phyloP scores from a whole-genome alignment of 2,888 invertebrate species.

The Pediacus dermestoides region DNA sequence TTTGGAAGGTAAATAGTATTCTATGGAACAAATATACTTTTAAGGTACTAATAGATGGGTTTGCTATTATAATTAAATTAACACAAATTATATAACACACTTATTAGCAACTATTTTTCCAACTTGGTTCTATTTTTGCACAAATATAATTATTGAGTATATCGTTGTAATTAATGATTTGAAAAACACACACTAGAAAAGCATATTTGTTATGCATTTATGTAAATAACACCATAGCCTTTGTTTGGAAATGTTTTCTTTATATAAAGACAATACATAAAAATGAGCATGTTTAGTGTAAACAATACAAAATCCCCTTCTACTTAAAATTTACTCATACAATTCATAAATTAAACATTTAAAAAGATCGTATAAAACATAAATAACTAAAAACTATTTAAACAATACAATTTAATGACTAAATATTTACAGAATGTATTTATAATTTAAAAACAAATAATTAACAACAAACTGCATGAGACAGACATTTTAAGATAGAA shows the following conservation, averaged over 20 bases:
- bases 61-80: constrained; percentile 18
- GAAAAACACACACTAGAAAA: constrained; percentile 36
- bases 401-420: constrained; percentile 16
- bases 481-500: constrained; percentile 13
- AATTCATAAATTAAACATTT: constrained; percentile 16
- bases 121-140: constrained; percentile 36
- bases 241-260: constrained; percentile 5
- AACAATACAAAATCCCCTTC: constrained; percentile 15
- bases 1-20: constrained; percentile 9
- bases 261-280: constrained; percentile 6
- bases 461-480: background rate
- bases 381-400: constrained; percentile 24
- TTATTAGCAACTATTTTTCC: constrained; percentile 31
- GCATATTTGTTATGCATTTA: constrained; percentile 19
- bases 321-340: constrained; percentile 11
- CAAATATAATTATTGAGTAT: constrained; percentile 38
- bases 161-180: constrained; percentile 39
- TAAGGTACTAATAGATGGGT: constrained; percentile 17
- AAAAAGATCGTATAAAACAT: constrained; percentile 13
- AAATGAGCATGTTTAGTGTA: constrained; percentile 23
- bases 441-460: background rate
- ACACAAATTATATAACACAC: constrained; percentile 27
- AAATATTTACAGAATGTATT: background rate
- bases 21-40: constrained; percentile 13
- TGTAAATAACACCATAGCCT: constrained; percentile 10